Conservation (phyloP, 2,113 vertebrate species). For the Cricetomys ansorgei region DNA sequence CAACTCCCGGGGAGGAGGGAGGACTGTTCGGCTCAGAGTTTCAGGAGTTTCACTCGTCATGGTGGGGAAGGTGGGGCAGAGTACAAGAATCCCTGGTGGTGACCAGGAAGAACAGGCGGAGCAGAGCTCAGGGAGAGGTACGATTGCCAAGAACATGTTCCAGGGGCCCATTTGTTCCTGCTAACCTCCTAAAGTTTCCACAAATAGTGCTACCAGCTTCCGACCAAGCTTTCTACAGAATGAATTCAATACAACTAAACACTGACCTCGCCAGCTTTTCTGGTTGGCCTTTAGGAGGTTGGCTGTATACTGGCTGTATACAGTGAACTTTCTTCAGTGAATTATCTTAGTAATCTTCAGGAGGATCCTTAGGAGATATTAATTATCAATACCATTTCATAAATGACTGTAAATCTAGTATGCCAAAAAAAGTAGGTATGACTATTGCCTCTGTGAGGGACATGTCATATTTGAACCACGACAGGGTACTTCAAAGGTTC, state of each 20-base stretch:
- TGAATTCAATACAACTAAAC: neutral
- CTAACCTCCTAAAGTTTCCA: neutral
- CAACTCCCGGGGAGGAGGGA: no score
- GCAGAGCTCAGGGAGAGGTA: neutral
- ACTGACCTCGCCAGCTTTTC: neutral
- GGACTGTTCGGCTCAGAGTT: neutral
- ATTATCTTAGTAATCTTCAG: neutral
- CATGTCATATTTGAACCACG: neutral
- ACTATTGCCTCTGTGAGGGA: neutral
- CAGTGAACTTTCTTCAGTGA: neutral
- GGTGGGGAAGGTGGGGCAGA: no score
- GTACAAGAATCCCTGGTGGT: fast-evolving
- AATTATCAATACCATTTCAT: neutral
- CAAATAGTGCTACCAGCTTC: neutral
- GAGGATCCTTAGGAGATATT: neutral
- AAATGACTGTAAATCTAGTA: neutral
- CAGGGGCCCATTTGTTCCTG: neutral
- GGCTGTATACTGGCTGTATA: neutral
- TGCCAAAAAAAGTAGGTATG: neutral
- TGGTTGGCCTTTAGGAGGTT: neutral
- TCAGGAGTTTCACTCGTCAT: neutral
- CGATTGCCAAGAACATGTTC: no score
- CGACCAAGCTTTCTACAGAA: neutral
- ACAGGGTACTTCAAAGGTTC: neutral
- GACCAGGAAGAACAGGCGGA: neutral